Evolutionary conservation across 2,113 vertebrate species (phyloP).

Genomic region (Lepisosteus osseus): DNA sequence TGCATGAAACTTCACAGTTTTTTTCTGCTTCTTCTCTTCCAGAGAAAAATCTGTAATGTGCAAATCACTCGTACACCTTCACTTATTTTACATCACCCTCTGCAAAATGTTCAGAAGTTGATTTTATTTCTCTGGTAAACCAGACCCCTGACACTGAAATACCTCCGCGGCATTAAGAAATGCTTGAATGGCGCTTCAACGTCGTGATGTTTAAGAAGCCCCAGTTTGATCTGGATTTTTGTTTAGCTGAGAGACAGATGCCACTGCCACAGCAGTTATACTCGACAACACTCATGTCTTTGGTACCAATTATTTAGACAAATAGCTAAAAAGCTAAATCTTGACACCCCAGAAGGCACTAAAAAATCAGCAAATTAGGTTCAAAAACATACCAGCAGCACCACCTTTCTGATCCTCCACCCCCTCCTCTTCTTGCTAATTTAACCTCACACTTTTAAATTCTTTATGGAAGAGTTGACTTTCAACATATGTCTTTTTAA

Average conservation of each 20-base stretch:
- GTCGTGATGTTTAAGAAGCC: not conserved
- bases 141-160: no score
- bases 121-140: no score
- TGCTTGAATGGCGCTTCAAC: not conserved
- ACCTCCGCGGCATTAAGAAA: no score
- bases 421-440: slow-evolving; percentile 9
- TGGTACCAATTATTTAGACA: slow-evolving; percentile 5
- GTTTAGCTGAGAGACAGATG: not conserved
- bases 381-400: not conserved
- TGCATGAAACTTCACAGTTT: no score
- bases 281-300: slow-evolving; percentile 4
- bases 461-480: slow-evolving; percentile 15
- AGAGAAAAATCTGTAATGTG: no score
- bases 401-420: not conserved
- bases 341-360: slow-evolving; percentile 20
- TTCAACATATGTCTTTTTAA: slow-evolving; percentile 7
- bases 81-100: no score
- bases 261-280: not conserved
- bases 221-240: not conserved
- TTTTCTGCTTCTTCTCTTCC: no score
- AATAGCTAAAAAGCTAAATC: slow-evolving; percentile 16
- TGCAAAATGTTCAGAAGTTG: no score
- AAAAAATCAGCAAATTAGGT: slow-evolving; percentile 14
- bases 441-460: slow-evolving; percentile 24
- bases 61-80: no score